Conservation (phyloP, 2,888 invertebrate genomes). For the Congeria kusceri region DNA sequence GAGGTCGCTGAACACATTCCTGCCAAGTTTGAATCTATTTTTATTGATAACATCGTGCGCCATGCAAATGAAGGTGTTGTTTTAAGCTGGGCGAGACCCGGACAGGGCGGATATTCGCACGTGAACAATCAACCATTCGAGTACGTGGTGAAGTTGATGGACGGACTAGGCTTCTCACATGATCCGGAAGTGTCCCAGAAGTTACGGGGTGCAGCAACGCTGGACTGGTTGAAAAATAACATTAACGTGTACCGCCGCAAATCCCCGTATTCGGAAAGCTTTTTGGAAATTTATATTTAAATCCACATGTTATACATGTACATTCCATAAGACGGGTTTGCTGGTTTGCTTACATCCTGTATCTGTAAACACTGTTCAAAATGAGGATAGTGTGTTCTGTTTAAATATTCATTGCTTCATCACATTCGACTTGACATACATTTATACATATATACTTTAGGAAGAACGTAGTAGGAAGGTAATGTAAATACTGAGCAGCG, state of each 20-base stretch:
- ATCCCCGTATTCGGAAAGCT: neutral
- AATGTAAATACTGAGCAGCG: no score
- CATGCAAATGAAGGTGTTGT: constrained; percentile 62
- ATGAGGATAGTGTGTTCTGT: no score
- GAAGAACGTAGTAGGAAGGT: no score
- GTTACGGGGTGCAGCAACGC: constrained; percentile 21
- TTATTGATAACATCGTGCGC: constrained; percentile 57
- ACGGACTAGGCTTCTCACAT: constrained; percentile 24
- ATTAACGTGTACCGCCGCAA: constrained; percentile 44
- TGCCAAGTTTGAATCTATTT: constrained; percentile 49
- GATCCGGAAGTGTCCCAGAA: constrained; percentile 20
- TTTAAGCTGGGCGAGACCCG: constrained; percentile 64
- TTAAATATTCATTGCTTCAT: no score
- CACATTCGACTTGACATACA: no score
- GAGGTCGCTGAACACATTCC: constrained; percentile 68
- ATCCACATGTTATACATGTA: neutral
- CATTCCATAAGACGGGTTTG: no score
- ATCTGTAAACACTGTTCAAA: no score
- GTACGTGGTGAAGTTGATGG: constrained; percentile 35
- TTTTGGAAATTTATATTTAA: constrained; percentile 13
- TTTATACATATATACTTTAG: no score
- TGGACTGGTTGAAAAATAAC: constrained; percentile 42
- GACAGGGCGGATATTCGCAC: constrained; percentile 58
- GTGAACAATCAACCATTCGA: constrained; percentile 57
- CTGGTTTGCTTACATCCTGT: no score